Evolutionary conservation across 2,888 invertebrate species (phyloP), one percentile per base, ranked within the genome.

Genomic region (Hetaerina titia): DNA sequence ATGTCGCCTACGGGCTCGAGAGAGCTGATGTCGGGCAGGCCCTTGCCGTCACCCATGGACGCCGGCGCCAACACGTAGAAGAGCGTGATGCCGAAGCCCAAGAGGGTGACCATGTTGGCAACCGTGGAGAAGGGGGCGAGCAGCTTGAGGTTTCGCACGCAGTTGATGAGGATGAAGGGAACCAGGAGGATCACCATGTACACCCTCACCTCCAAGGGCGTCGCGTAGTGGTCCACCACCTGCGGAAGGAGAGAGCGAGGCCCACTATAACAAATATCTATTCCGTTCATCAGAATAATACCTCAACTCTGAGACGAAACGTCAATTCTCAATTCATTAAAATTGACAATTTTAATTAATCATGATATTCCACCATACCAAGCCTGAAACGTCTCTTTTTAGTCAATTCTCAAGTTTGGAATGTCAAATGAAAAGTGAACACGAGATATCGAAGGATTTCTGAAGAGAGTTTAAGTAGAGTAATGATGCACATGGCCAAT

Each of bases 121-220:
- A 99, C 97, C 15, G 98, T 98, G 0, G 99, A 99, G 96, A 99
- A 98, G 0, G 99, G 99, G 0, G 99, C 99, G 96, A 99, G 97
- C 95, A 98, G 98, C 96, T 99, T 99, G 56, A 99, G 97, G 96
- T 99, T 99, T 95, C 98, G 97, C 95, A 98, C 98, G 97, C 98
- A 98, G 96, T 98, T 98, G 96, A 99, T 98, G 8, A 98, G 97
- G 94, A 99, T 97, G 96, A 99, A 97, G 7, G 96, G 96, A 2
- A 96, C 19, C 0, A 97, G 95, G 25, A 96, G 95, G 45, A 96
- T 95, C 17, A 96, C 94, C 96, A 96, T 96, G 96, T 96, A 96
- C 25, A 96, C 95, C 64, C 96, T 95, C 9, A 96, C 95, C 95
- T 96, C 96, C 11, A 98, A 96, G 7, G 96, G 96, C 0, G 97